phyloP scores from a whole-genome alignment of 1,140 invertebrate species.

The Drosophila triauraria region DNA sequence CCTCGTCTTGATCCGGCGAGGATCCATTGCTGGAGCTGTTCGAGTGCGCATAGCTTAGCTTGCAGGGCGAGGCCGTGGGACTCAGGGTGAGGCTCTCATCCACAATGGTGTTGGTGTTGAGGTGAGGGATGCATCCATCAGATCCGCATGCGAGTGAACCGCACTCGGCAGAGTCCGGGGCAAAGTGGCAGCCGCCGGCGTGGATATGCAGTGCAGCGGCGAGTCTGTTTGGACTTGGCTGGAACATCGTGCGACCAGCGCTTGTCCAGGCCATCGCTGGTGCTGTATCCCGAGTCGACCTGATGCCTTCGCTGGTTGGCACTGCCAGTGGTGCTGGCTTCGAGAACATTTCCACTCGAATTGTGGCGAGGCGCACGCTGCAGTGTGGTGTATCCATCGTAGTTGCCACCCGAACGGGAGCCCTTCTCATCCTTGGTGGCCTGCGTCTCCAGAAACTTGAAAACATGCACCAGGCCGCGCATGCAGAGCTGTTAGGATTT shows the following conservation, averaged over 20 bases:
- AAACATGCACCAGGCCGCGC: constrained; percentile 96
- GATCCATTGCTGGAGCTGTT: constrained; percentile 80
- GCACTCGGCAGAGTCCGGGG: constrained; percentile 54
- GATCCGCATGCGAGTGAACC: constrained; percentile 58
- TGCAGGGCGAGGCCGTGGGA: constrained; percentile 60
- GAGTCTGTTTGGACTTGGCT: constrained; percentile 71
- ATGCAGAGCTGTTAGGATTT: constrained; percentile 91
- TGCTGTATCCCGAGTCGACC: constrained; percentile 95
- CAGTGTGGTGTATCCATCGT: constrained; percentile 82
- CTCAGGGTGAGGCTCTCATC: constrained; percentile 75
- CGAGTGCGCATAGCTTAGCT: constrained; percentile 65
- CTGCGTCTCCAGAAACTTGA: constrained; percentile 96
- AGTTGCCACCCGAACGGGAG: constrained; percentile 79
- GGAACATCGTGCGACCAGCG: constrained; percentile 93
- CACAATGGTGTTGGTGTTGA: constrained; percentile 82
- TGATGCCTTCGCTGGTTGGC: constrained; percentile 87
- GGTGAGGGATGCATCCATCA: constrained; percentile 79
- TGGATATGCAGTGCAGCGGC: constrained; percentile 56
- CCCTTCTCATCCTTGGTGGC: constrained; percentile 89
- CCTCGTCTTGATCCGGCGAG: constrained; percentile 84
- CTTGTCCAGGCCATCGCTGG: constrained; percentile 91
- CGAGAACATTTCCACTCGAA: constrained; percentile 85
- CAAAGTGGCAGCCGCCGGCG: constrained; percentile 46
- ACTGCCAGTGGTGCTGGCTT: constrained; percentile 79
- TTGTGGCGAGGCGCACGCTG: constrained; percentile 84